Evolutionary conservation across 2,888 invertebrate species (phyloP), one percentile per base, ranked within the genome.

Genomic region (Phengaris arion): DNA sequence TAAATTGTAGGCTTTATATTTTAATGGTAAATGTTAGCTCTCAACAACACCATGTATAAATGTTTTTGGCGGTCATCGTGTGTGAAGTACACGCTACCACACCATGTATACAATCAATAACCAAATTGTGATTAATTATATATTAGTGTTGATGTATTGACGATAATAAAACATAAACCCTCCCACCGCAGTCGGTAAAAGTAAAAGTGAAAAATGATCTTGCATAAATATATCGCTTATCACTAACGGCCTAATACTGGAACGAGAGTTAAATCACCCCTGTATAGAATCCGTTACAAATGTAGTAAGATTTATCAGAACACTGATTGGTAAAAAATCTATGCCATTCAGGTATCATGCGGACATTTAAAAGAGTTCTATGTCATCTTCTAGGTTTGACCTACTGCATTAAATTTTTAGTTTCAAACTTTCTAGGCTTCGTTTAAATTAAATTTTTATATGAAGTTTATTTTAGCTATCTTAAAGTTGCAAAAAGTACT

Each of bases 101-200:
- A 85, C 81, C 89, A 87, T 88, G 89, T 89, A 89, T 85, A 91
- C 91, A 92, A 91, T 92, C 72, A 72, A 89, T 88, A 84, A 86
- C 87, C 86, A 92, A 91, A 92, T 91, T 92, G 87, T 92, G 91
- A 93, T 92, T 92, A 87, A 92, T 92, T 84, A 83, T 74, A 75
- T 69, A 51, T 15, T 74, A 73, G 73, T 77, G 77, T 78, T 79
- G 79, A 77, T 77, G 76, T 77, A 78, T 79, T 75, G 75, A 76
- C 35, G 54, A 64, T 64, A 64, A 64, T 64, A 64, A 64, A 64
- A 70, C 51, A 48, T 48, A 64, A 64, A 35, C 8, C 64, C 35
- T 35, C 2, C 35, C 35, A 0, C 35, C 35, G 22, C 59, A 22
- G 57, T 57, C 59, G 13, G 64, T 12, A 45, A 64, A 64, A 64